Base-by-base conservation (phyloP, 2,888 invertebrate species). In the Drosophila niveifrons region DNA sequence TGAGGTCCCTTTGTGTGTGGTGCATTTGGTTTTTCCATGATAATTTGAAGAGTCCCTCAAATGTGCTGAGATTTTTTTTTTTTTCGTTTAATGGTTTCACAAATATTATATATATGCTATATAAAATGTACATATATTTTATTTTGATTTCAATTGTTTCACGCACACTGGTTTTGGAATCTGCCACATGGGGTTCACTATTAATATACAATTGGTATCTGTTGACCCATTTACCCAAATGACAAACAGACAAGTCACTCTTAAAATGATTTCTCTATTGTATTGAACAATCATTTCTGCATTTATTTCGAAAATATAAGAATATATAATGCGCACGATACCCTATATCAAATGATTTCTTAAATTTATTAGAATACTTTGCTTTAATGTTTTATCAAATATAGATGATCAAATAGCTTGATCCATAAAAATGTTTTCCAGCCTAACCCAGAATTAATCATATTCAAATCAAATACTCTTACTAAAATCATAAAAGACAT, bases 71-170 rank as follows among this genome's bases (percentile, higher is more conserved):
- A 70, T 78, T 65, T 68, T 68, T 53, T 69, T 65, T 23, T 18
- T 23, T 23, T n/a, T n/a, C 62, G 52, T 58, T 23, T 23, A 6
- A 36, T 63, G 61, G 57, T 6, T 66, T 64, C 53, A 64, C 73
- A 34, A 10, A 10, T 10, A n/a, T 8, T 31, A 31, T 31, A 71
- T 51, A 64, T 44, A 63, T 41, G 9, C 44, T 59, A 58, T 41
- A 55, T 48, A 8, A n/a, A n/a, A n/a, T n/a, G n/a, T n/a, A n/a
- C n/a, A n/a, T 57, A 66, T 44, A 72, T 67, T 63, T 70, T 50
- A 48, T 63, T 71, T 56, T 23, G 10, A 36, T 44, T 62, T 66
- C 31, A n/a, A 55, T 78, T 70, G 29, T 63, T 66, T 58, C 39
- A 18, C 17, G 47, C 15, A 13, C 1, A 15, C 15, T 9, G 31